These are phyloP conservation scores for Pachymerium ferrugineum DNA, from an alignment of 2,888 invertebrate species.

Conservation along the genomic window DNA sequence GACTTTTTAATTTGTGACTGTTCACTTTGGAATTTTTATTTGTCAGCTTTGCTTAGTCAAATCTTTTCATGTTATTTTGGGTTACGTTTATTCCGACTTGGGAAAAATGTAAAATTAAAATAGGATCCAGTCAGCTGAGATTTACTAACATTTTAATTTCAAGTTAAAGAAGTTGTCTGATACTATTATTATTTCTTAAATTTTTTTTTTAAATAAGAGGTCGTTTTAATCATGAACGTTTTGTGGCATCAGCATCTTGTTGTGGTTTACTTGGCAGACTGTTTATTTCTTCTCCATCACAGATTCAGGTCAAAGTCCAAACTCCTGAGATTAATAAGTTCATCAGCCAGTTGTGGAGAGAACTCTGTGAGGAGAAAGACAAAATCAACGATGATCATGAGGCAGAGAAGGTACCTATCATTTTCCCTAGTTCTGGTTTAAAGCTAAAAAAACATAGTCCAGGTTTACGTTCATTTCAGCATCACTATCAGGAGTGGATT, in stretches of 20 bases:
- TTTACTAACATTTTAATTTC: neutral
- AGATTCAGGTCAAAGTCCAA: constrained; percentile 82
- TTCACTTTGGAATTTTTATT: constrained; percentile 5
- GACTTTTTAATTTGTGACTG: neutral
- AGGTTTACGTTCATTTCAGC: neutral
- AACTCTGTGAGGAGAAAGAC: constrained; percentile 80
- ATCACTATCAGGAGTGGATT: neutral
- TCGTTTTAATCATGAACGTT: neutral
- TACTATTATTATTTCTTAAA: neutral
- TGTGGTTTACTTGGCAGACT: constrained; percentile 34
- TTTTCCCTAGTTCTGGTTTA: constrained; percentile 28
- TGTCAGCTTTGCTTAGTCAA: constrained; percentile 4
- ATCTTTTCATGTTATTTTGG: neutral
- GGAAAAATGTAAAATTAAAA: neutral
- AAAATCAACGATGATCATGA: constrained; percentile 95
- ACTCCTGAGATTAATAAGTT: constrained; percentile 97
- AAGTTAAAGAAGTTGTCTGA: neutral
- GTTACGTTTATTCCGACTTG: neutral
- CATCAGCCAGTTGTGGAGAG: constrained; percentile 97
- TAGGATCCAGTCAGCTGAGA: neutral
- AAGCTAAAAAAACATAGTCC: neutral
- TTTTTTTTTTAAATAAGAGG: neutral
- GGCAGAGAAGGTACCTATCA: constrained; percentile 70
- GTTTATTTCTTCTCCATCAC: constrained; percentile 34
- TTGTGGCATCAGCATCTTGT: constrained; percentile 28